A percentile compares a stretch with the other conserved stretches of the same genome.
Evolutionary conservation across 2,797 vertebrate genomes (phyloP).

Genomic region (Stomatorhinus walkeri): DNA sequence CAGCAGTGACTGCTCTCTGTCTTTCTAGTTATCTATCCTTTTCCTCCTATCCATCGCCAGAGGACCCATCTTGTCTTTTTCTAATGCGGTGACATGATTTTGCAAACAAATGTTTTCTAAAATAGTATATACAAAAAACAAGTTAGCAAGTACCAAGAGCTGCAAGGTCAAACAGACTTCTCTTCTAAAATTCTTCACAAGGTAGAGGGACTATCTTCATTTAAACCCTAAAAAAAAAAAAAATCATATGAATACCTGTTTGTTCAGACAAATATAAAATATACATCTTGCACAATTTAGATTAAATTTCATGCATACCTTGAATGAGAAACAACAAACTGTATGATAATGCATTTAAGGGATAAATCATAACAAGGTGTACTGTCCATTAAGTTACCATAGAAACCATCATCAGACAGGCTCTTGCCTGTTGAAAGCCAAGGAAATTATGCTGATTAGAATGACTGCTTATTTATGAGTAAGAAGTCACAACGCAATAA

Average conservation of each 20-base stretch:
- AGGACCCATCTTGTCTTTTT: constrained; percentile 25
- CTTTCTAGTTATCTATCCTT: constrained; percentile 30
- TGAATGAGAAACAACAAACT: background rate
- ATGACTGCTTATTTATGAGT: background rate
- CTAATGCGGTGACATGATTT: background rate
- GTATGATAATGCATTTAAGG: background rate
- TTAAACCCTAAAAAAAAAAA: constrained; percentile 49
- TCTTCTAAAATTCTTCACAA: constrained; percentile 30
- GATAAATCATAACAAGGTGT: background rate
- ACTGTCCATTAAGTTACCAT: background rate
- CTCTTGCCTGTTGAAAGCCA: background rate
- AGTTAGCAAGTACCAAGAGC: constrained; percentile 24
- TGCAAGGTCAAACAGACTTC: constrained; percentile 16
- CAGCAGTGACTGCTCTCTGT: background rate
- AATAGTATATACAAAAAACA: constrained; percentile 8
- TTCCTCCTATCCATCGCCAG: constrained; percentile 44
- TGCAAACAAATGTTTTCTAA: background rate
- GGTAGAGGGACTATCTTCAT: constrained; percentile 47
- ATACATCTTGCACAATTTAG: background rate
- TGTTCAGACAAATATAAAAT: background rate
- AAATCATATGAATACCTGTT: background rate
- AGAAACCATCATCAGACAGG: background rate
- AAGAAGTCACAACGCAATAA: background rate
- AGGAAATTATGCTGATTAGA: background rate
- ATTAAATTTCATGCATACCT: background rate